Evolutionary conservation across 2,113 vertebrate species (phyloP).

Genomic region (Chinchilla lanigera): DNA sequence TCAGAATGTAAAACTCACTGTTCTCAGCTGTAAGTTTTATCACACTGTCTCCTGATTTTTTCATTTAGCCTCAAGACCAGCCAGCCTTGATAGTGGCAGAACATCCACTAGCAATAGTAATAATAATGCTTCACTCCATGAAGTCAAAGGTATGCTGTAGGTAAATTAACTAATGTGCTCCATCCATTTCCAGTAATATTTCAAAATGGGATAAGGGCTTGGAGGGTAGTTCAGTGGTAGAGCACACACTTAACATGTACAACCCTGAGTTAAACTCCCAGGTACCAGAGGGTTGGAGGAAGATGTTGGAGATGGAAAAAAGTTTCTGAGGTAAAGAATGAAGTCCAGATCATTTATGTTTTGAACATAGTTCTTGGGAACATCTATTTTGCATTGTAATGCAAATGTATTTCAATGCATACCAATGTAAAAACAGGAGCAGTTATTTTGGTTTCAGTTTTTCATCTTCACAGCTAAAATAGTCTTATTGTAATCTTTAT

Average conservation of each 20-base stretch:
- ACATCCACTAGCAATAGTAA: slow-evolving; percentile 98
- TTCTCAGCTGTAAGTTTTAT: slow-evolving; percentile 79
- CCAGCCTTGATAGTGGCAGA: slow-evolving; percentile 98
- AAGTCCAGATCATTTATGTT: slow-evolving; percentile 59
- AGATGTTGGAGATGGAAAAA: slow-evolving; percentile 33
- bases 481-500: slow-evolving; percentile 40
- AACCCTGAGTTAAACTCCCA: not conserved
- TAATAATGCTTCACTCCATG: slow-evolving; percentile 96
- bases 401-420: slow-evolving; percentile 67
- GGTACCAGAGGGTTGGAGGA: not conserved
- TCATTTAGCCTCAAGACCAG: slow-evolving; percentile 94
- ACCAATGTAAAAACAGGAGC: slow-evolving; percentile 65
- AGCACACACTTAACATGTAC: not conserved
- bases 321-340: slow-evolving; percentile 31
- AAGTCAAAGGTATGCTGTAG: slow-evolving; percentile 95
- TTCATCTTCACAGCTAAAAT: slow-evolving; percentile 62
- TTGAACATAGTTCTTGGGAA: slow-evolving; percentile 48
- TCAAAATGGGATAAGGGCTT: not conserved
- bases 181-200: slow-evolving; percentile 59
- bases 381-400: slow-evolving; percentile 64
- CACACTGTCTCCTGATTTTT: slow-evolving; percentile 87
- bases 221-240: not conserved
- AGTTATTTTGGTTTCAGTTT: slow-evolving; percentile 69
- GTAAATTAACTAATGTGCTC: slow-evolving; percentile 74
- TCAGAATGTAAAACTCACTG: slow-evolving; percentile 83